Conservation (phyloP, 2,113 vertebrate genomes). For the Scalopus aquaticus region DNA sequence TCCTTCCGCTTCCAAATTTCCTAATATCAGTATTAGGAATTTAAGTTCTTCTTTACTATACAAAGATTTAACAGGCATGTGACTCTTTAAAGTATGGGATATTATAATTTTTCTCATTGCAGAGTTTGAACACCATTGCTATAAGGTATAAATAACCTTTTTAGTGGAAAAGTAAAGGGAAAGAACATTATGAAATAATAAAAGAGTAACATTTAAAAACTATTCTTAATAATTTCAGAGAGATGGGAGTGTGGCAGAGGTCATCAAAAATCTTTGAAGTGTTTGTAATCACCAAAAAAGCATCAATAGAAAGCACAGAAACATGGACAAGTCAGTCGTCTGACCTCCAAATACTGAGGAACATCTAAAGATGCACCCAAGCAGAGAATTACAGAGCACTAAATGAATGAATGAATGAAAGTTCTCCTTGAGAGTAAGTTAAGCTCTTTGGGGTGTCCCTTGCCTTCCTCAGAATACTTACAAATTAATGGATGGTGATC, state of each 20-base stretch:
- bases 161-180: background rate
- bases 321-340: background rate
- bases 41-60: background rate
- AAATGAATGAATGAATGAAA: background rate
- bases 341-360: background rate
- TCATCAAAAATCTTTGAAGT: conserved; percentile 1
- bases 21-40: background rate
- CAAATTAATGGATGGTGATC: background rate
- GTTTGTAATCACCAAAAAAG: background rate
- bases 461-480: background rate
- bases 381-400: background rate
- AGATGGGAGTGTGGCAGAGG: background rate
- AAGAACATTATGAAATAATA: background rate
- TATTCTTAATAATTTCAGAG: conserved; percentile 37
- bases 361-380: background rate
- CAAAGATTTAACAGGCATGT: background rate
- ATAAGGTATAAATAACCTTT: background rate
- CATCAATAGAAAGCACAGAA: background rate
- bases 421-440: background rate
- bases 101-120: background rate
- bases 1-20: background rate
- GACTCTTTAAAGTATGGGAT: background rate
- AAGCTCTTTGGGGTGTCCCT: background rate
- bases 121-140: background rate
- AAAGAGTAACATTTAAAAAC: background rate